A percentile compares a stretch with the other conserved stretches of the same genome.
Evolutionary conservation across 2,797 vertebrate genomes (phyloP).

Genomic region (Enteromius treurensis): DNA sequence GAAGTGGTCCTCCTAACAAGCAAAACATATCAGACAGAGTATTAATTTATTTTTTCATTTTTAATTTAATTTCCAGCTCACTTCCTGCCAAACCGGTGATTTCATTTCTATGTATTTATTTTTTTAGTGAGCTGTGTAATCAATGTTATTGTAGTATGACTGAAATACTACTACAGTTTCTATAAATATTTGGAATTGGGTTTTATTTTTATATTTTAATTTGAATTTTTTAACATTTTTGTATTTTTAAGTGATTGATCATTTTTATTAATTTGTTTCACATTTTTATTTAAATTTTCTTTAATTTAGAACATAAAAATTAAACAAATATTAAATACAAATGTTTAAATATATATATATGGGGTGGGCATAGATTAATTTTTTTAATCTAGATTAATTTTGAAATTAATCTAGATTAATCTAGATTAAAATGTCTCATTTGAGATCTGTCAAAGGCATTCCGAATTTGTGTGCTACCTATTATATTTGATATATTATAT

Average conservation of each 20-base stretch:
- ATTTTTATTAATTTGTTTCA: not conserved
- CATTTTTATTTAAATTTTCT: not conserved
- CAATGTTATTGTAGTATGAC: not conserved
- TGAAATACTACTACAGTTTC: not conserved
- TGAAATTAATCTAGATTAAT: too few relatives aligned
- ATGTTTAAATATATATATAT: too few relatives aligned
- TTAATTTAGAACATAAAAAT: not conserved
- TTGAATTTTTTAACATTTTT: not conserved
- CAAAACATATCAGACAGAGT: not conserved
- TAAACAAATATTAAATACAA: not conserved
- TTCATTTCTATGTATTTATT: not conserved
- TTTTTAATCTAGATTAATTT: too few relatives aligned
- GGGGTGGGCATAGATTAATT: too few relatives aligned
- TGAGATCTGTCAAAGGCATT: too few relatives aligned
- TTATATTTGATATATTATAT: too few relatives aligned
- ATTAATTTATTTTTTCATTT: not conserved
- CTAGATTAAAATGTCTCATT: too few relatives aligned
- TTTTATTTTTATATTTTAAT: not conserved
- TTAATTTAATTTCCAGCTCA: not conserved
- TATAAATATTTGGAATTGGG: not conserved
- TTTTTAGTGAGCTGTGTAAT: not conserved
- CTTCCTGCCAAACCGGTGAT: not conserved
- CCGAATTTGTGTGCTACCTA: too few relatives aligned
- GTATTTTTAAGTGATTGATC: not conserved
- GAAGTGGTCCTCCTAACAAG: conserved; percentile 77